Evolutionary conservation across 2,113 vertebrate genomes (phyloP).

Genomic region (Clarias macrocephalus): DNA sequence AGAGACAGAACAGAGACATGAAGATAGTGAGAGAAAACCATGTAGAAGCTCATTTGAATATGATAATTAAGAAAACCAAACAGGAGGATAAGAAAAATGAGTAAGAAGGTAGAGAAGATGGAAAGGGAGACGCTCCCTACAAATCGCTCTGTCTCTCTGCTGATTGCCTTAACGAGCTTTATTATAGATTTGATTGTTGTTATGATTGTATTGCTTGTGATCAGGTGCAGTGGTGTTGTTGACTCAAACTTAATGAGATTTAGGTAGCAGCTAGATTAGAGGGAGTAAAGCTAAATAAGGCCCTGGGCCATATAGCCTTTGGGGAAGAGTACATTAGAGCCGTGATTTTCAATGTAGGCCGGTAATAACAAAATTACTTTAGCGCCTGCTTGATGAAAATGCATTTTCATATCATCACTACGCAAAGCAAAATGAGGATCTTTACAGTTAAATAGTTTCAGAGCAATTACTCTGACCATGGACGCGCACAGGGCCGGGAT

Average conservation of each 20-base stretch:
- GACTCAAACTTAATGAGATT: slow-evolving; percentile 4
- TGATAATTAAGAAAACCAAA: neutral
- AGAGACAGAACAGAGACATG: neutral
- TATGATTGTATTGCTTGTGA: slow-evolving; percentile 3
- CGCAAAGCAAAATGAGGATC: neutral
- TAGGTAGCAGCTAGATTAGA: neutral
- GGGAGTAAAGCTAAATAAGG: slow-evolving; percentile 8
- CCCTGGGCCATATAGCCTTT: neutral
- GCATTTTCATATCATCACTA: neutral
- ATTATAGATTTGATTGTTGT: slow-evolving; percentile 2
- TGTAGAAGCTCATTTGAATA: neutral
- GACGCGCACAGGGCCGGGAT: no score
- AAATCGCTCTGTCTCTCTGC: slow-evolving; percentile 3
- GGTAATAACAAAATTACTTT: neutral
- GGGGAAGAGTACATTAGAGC: neutral
- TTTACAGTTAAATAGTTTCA: neutral
- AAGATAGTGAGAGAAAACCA: neutral
- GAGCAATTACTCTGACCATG: neutral
- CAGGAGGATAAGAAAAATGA: neutral
- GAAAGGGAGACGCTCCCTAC: neutral
- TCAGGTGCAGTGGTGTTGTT: neutral
- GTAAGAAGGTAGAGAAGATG: neutral
- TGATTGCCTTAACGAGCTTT: slow-evolving; percentile 20
- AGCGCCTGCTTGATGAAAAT: neutral
- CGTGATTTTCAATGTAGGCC: neutral